These are phyloP conservation scores for Serilophus lunatus DNA, from an alignment of 2,113 vertebrate genomes.

Conservation along the genomic window DNA sequence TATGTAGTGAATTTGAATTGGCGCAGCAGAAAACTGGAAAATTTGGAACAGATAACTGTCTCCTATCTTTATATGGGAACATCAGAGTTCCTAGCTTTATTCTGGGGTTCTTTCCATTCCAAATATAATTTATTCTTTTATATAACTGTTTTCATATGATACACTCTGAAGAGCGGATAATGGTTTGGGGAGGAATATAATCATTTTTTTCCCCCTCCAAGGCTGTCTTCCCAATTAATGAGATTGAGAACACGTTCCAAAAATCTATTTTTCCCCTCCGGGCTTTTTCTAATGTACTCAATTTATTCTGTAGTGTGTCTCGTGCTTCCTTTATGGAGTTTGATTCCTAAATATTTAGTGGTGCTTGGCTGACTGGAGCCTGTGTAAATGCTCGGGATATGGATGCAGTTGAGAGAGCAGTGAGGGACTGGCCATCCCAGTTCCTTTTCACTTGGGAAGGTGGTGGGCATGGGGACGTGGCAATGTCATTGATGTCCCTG, in stretches of 20 bases:
- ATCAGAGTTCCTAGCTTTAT: slow-evolving; percentile 70
- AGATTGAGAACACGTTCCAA: slow-evolving; percentile 62
- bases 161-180: slow-evolving; percentile 54
- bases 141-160: slow-evolving; percentile 75
- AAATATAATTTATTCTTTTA: slow-evolving; percentile 75
- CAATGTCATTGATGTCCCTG: not conserved
- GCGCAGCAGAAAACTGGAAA: slow-evolving; percentile 61
- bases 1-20: slow-evolving; percentile 71
- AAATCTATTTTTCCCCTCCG: slow-evolving; percentile 54
- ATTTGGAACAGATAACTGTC: slow-evolving; percentile 74
- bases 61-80: slow-evolving; percentile 75
- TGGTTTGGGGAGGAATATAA: slow-evolving; percentile 54
- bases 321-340: slow-evolving; percentile 25
- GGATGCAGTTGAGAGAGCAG: not conserved
- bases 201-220: not conserved
- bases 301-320: slow-evolving; percentile 45
- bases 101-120: slow-evolving; percentile 72
- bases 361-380: not conserved
- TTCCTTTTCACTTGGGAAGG: not conserved
- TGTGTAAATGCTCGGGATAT: not conserved
- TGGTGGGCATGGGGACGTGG: not conserved
- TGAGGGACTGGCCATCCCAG: rapidly evolving
- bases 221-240: slow-evolving; percentile 69
- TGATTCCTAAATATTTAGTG: slow-evolving; percentile 16
- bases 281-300: slow-evolving; percentile 49